phyloP scores from a whole-genome alignment of 2,113 vertebrate species.

The Syngnathus scovelli region DNA sequence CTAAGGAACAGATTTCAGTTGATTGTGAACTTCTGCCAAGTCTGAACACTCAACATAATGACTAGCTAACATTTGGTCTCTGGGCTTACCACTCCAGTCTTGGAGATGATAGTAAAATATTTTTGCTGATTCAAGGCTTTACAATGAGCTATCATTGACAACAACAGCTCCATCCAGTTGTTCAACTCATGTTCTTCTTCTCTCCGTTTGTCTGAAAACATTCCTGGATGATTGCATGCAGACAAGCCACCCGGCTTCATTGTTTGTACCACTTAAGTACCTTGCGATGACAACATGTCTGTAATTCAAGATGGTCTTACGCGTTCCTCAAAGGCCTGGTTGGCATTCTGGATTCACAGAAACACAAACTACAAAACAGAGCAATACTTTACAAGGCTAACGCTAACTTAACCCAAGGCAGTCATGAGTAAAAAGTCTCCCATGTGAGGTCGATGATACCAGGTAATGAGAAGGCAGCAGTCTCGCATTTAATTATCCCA shows the following conservation, averaged over 20 bases:
- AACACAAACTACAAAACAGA: constrained; percentile 19
- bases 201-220: constrained; percentile 28
- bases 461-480: constrained; percentile 30
- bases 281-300: constrained; percentile 66
- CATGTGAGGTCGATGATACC: constrained; percentile 20
- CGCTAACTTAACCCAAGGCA: constrained; percentile 23
- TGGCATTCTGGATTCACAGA: background rate
- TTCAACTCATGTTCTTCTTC: constrained; percentile 19
- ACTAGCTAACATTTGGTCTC: too few relatives aligned
- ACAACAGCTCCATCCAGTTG: constrained; percentile 19
- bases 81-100: background rate
- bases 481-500: constrained; percentile 39
- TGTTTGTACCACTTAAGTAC: constrained; percentile 43
- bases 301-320: constrained; percentile 25
- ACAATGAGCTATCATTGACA: background rate
- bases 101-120: background rate
- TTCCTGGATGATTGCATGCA: constrained; percentile 61
- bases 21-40: background rate
- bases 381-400: constrained; percentile 7
- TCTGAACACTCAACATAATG: background rate
- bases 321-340: constrained; percentile 20
- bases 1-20: background rate
- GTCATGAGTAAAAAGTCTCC: constrained; percentile 28
- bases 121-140: background rate
- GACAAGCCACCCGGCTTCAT: constrained; percentile 20